Evolutionary conservation across 1,140 invertebrate genomes (phyloP).

Genomic region (Aphaenogaster floridana): DNA sequence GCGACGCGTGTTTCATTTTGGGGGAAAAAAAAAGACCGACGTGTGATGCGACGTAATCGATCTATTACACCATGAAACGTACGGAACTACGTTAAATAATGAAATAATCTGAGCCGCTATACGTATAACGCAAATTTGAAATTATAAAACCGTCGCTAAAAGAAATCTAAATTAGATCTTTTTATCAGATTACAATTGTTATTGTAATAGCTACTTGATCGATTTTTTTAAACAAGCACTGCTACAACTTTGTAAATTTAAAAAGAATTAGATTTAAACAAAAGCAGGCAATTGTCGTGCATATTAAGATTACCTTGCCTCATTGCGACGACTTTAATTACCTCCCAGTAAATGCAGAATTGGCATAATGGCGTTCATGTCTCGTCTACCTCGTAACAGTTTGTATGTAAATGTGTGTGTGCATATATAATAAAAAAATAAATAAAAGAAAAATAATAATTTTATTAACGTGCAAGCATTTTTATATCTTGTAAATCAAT

Average conservation of each 20-base stretch:
- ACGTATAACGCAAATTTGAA: background rate
- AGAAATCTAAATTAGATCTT: background rate
- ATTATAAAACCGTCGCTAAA: background rate
- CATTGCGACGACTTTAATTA: slow-evolving; percentile 82
- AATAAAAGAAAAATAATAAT: slow-evolving; percentile 2
- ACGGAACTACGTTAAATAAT: background rate
- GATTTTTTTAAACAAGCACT: background rate
- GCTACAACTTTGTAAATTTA: background rate
- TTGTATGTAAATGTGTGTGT: background rate
- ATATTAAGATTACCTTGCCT: slow-evolving; percentile 83
- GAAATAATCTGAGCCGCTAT: background rate
- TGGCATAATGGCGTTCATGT: slow-evolving; percentile 83
- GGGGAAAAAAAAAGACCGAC: background rate
- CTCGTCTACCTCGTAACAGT: slow-evolving; percentile 5
- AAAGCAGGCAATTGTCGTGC: slow-evolving; percentile 77
- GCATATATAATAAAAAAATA: background rate
- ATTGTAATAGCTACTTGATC: background rate
- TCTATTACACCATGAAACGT: background rate
- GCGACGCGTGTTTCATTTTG: slow-evolving; percentile 3
- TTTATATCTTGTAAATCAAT: background rate
- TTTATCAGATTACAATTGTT: slow-evolving; percentile 16
- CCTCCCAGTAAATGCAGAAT: slow-evolving; percentile 79
- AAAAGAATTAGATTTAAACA: background rate
- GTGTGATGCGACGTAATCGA: slow-evolving; percentile 25
- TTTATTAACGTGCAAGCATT: background rate